Conservation (phyloP, 2,797 vertebrate genomes). For the Pampus argenteus region DNA sequence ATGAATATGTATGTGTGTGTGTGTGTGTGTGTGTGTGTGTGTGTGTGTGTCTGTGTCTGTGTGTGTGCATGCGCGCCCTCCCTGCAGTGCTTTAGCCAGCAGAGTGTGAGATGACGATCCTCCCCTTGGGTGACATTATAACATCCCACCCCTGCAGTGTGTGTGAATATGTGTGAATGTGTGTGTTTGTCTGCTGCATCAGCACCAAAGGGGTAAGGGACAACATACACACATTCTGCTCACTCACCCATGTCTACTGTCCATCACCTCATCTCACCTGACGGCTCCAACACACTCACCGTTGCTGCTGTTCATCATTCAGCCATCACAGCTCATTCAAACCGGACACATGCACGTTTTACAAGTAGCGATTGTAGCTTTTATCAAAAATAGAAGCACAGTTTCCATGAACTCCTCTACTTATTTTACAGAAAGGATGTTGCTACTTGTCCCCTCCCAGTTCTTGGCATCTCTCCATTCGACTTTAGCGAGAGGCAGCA, state of each 20-base stretch:
- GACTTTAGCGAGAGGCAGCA: constrained; percentile 18
- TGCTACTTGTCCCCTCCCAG: constrained; percentile 24
- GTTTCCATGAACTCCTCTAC: constrained; percentile 2
- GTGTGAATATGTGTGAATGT: constrained; percentile 29
- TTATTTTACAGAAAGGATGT: constrained; percentile 18
- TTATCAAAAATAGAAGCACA: background rate
- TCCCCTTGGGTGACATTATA: constrained; percentile 59
- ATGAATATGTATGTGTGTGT: constrained; percentile 3
- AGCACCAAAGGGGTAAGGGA: constrained; percentile 53
- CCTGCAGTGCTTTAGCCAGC: constrained; percentile 57
- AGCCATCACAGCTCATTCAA: background rate
- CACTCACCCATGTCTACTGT: constrained; percentile 12
- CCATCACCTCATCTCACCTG: constrained; percentile 27
- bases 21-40: constrained; percentile 17
- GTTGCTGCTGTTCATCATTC: constrained; percentile 20
- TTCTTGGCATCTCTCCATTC: constrained; percentile 25
- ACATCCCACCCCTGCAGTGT: constrained; percentile 52
- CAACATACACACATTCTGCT: constrained; percentile 21
- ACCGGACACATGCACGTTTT: background rate
- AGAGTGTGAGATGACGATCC: constrained; percentile 65
- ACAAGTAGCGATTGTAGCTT: background rate
- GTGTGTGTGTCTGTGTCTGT: constrained; percentile 18
- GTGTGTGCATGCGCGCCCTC: constrained; percentile 9
- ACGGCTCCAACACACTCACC: background rate
- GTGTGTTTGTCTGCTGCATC: constrained; percentile 44